Evolutionary conservation across 2,797 vertebrate genomes (phyloP).

Genomic region (Enoplosus armatus): DNA sequence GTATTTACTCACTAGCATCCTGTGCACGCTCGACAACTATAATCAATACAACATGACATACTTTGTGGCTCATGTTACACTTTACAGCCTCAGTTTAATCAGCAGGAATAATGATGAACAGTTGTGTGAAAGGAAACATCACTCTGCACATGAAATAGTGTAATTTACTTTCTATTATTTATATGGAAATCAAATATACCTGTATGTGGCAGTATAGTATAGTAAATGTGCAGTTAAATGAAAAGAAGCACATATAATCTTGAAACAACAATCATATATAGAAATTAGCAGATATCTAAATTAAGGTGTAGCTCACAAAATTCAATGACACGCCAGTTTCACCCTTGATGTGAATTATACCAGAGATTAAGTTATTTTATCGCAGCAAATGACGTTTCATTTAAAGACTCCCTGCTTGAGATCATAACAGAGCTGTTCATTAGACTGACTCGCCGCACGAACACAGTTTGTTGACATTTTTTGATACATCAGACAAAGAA

Average conservation of each 20-base stretch:
- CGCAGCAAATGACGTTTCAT: background rate
- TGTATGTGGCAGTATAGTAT: background rate
- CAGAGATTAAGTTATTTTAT: background rate
- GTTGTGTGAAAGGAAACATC: background rate
- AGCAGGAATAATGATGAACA: constrained; percentile 13
- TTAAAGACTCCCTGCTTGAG: constrained; percentile 22
- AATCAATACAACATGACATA: constrained; percentile 73
- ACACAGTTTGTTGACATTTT: constrained; percentile 22
- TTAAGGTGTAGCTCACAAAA: background rate
- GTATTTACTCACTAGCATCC: constrained; percentile 58
- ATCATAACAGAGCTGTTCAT: constrained; percentile 2
- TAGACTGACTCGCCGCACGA: constrained; percentile 26
- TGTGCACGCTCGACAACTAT: constrained; percentile 29
- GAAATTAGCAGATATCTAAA: background rate
- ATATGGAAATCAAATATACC: background rate
- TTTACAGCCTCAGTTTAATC: constrained; percentile 48
- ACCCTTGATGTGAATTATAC: background rate
- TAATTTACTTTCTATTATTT: background rate
- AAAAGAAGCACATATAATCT: background rate
- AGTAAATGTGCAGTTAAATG: background rate
- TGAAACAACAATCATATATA: background rate
- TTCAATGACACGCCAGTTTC: background rate
- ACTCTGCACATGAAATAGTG: background rate
- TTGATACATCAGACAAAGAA: constrained; percentile 27
- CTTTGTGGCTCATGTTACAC: constrained; percentile 60